Percentiles rank a stretch among this genome's conserved stretches.
These are phyloP conservation scores for Rhingia rostrata DNA, from an alignment of 2,888 invertebrate species.

Conservation along the genomic window DNA sequence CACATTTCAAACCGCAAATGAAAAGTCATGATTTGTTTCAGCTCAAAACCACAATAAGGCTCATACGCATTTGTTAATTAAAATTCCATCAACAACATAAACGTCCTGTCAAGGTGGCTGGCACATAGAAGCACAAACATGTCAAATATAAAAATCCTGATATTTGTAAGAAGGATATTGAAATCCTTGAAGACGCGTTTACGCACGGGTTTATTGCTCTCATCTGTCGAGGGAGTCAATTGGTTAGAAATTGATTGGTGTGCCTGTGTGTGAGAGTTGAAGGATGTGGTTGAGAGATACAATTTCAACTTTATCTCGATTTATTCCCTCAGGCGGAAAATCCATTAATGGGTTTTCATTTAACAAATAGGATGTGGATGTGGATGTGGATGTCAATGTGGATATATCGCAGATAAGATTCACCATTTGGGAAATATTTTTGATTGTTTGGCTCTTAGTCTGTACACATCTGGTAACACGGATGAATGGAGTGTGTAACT, in stretches of 20 bases:
- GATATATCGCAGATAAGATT: not conserved
- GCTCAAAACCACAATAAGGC: constrained; percentile 8
- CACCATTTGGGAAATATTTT: not conserved
- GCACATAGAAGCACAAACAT: constrained; percentile 3
- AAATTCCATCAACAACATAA: constrained; percentile 64
- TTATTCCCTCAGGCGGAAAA: constrained; percentile 33
- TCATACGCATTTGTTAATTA: constrained; percentile 62
- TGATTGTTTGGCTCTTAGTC: no score
- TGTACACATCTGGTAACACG: no score
- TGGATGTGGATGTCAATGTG: not conserved
- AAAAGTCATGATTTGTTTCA: constrained; percentile 12
- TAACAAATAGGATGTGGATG: constrained; percentile 29
- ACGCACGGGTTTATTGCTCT: constrained; percentile 25
- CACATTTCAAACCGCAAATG: not conserved
- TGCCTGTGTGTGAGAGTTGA: not conserved
- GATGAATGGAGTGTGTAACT: no score
- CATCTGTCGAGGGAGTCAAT: constrained; percentile 11
- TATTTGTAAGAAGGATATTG: constrained; percentile 8
- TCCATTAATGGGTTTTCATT: constrained; percentile 66
- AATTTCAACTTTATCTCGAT: constrained; percentile 35
- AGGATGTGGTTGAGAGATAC: not conserved
- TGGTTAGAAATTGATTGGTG: constrained; percentile 15
- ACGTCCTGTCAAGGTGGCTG: constrained; percentile 4
- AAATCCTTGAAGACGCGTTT: constrained; percentile 31
- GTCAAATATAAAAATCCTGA: constrained; percentile 21